phyloP scores from a whole-genome alignment of 2,113 vertebrate genomes.

The Gobius niger region DNA sequence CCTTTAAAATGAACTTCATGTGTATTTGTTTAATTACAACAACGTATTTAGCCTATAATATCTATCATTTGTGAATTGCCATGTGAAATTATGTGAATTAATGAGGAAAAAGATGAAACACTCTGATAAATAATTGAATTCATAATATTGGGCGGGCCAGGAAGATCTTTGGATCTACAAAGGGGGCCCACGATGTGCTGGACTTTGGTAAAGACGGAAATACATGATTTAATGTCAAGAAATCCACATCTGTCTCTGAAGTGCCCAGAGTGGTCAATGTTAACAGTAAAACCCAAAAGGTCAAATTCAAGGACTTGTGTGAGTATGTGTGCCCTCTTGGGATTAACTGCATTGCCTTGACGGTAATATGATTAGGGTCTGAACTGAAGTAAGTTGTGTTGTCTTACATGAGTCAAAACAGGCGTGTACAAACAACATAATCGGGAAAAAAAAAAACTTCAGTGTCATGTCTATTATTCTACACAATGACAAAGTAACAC shows the following conservation, averaged over 20 bases:
- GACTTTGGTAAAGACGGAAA: neutral
- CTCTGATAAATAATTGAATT: too few species aligned
- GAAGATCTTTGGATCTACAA: too few species aligned
- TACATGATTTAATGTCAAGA: neutral
- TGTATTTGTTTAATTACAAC: too few species aligned
- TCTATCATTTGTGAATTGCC: too few species aligned
- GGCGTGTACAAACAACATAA: conserved; percentile 6
- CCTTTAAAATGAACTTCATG: too few species aligned
- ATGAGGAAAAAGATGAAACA: too few species aligned
- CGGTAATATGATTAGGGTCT: conserved; percentile 70
- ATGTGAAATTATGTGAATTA: too few species aligned
- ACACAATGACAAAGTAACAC: too few species aligned
- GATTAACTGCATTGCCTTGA: conserved; percentile 61
- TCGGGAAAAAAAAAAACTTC: conserved; percentile 3
- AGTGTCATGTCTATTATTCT: too few species aligned
- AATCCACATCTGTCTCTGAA: neutral
- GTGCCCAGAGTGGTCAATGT: neutral
- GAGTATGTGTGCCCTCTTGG: conserved; percentile 35
- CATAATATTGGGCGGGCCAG: too few species aligned
- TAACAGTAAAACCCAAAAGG: conserved; percentile 2
- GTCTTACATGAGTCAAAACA: conserved; percentile 31
- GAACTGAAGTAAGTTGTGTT: conserved; percentile 58
- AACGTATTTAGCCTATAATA: too few species aligned
- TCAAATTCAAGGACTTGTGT: conserved; percentile 22
- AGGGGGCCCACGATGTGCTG: too few species aligned